Conservation (phyloP, 2,797 vertebrate genomes). For the Oreortyx pictus region DNA sequence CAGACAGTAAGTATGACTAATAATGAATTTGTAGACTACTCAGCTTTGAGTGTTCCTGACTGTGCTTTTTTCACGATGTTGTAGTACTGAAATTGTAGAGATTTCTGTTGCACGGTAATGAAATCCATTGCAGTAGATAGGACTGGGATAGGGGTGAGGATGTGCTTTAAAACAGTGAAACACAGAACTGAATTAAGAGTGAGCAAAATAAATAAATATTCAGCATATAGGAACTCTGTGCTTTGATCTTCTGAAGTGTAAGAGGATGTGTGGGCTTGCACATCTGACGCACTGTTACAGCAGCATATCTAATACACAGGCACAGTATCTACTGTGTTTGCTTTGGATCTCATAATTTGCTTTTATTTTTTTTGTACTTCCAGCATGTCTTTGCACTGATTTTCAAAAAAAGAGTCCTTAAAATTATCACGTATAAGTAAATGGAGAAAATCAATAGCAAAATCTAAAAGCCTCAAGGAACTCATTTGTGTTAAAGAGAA, state of each 20-base stretch:
- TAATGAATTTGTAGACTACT: neutral
- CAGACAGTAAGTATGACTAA: neutral
- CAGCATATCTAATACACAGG: neutral
- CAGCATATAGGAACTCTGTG: neutral
- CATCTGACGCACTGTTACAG: fast-evolving
- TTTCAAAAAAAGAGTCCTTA: neutral
- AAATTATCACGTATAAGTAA: neutral
- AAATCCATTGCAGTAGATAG: neutral
- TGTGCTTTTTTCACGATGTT: neutral
- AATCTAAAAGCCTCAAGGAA: neutral
- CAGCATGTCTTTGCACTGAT: neutral
- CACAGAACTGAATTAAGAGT: neutral
- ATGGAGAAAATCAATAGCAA: neutral
- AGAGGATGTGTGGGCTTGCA: neutral
- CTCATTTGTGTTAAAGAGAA: neutral
- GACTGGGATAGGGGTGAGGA: neutral
- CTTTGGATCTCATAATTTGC: neutral
- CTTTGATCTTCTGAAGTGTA: neutral
- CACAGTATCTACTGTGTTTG: neutral
- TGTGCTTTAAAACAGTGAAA: neutral
- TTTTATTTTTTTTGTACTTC: neutral
- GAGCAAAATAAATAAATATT: neutral
- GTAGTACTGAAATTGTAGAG: neutral
- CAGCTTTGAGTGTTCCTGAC: neutral
- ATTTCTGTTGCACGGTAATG: neutral